Evolutionary conservation across 1,140 invertebrate genomes (phyloP), one percentile per base, ranked within the genome.

Genomic region (Metaphire vulgaris): DNA sequence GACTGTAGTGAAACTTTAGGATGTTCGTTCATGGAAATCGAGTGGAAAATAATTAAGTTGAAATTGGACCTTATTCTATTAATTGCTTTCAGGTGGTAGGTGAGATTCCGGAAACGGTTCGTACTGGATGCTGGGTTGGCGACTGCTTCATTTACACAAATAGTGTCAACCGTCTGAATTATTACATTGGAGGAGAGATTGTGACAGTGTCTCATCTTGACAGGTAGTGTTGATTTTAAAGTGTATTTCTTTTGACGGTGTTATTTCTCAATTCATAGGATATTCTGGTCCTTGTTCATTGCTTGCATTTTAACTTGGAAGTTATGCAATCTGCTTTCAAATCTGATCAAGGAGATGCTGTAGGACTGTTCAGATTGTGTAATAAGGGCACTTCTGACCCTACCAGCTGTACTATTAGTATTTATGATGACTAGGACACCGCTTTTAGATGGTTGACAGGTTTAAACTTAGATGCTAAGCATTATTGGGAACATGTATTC

Each of bases 71-170:
- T n/a, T n/a, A n/a, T n/a, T n/a, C n/a, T n/a, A n/a, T n/a, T n/a
- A n/a, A n/a, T n/a, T n/a, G n/a, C n/a, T n/a, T n/a, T 21, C 83
- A 93, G 90, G 91, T 94, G 73, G 87, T 94, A 2, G 91, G 91
- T 26, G 95, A 97, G 86, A 91, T 97, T 74, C 92, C 91, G 78
- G 98, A 99, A 87, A 89, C 89, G 15, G 96, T 99, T 0, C 95
- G 94, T 83, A 99, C 97, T 1, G 98, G 96, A 15, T 85, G 98
- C 15, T 99, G 98, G 98, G 93, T 99, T 56, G 97, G 97, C 1
- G 97, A 99, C 86, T 99, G 97, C 85, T 99, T 99, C 85, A 98
- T 99, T 77, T 99, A 99, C 87, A 99, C 97, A 0, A 99, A 99
- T 86, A 91, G 92, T 73, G 91, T 98, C 0, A 99, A 99, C 87